Percentiles rank a stretch among this genome's conserved stretches.
Conservation (phyloP, 2,888 invertebrate species). For the Brachyptera risi region DNA sequence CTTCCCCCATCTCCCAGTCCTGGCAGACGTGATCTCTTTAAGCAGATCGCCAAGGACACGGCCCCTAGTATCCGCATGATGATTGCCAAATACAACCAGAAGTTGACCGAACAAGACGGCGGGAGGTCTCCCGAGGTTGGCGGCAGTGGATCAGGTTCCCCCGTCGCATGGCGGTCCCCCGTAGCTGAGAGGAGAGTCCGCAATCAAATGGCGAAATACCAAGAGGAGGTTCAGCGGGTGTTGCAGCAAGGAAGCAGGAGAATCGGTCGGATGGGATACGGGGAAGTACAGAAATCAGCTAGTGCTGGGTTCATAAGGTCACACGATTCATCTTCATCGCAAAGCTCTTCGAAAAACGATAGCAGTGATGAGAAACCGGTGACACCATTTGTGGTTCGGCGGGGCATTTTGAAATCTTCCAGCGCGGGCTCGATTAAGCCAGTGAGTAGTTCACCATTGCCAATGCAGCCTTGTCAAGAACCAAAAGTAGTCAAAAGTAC, state of each 20-base stretch:
- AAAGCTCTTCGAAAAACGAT: background rate
- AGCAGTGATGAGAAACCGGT: conserved; percentile 25
- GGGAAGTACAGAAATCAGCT: conserved; percentile 62
- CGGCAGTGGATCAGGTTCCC: conserved; percentile 59
- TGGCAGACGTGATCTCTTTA: conserved; percentile 27
- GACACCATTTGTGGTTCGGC: conserved; percentile 16
- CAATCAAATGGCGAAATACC: conserved; percentile 50
- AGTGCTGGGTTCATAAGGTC: conserved; percentile 52
- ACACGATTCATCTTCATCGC: conserved; percentile 42
- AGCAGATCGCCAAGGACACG: conserved; percentile 53
- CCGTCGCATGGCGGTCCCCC: conserved; percentile 61
- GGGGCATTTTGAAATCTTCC: conserved; percentile 43
- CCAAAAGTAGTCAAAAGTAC: background rate
- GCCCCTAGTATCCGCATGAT: conserved; percentile 66
- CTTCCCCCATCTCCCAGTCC: conserved; percentile 55
- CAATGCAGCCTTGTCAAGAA: background rate
- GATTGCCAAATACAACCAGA: conserved; percentile 66
- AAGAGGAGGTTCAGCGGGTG: conserved; percentile 46
- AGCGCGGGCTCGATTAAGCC: conserved; percentile 43
- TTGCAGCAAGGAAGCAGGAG: conserved; percentile 35
- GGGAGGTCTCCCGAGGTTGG: conserved; percentile 36
- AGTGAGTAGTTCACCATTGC: conserved; percentile 40
- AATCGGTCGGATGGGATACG: conserved; percentile 43
- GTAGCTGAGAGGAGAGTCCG: conserved; percentile 55
- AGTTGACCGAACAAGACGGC: conserved; percentile 53